Base-by-base conservation (phyloP, 2,888 invertebrate species). In the Anthoptus insignis region DNA sequence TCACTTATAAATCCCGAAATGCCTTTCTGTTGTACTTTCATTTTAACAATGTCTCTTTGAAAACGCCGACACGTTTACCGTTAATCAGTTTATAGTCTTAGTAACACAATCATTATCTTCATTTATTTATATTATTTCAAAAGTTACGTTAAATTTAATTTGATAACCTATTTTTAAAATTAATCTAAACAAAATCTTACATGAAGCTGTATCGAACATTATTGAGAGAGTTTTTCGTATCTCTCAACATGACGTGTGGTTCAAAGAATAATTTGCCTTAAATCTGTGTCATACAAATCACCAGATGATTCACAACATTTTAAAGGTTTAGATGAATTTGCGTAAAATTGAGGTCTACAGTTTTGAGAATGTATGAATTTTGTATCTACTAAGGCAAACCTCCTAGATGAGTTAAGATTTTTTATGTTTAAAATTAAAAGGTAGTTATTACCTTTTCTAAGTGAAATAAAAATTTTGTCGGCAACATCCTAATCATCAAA, bases 401-500 rank as follows among this genome's bases (percentile, higher is more conserved):
- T n/a, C n/a, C n/a, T n/a, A n/a, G n/a, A n/a, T n/a, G n/a, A n/a
- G n/a, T n/a, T n/a, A n/a, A n/a, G n/a, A n/a, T n/a, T n/a, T n/a
- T n/a, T n/a, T n/a, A n/a, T n/a, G n/a, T n/a, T n/a, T n/a, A n/a
- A n/a, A n/a, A n/a, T n/a, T n/a, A n/a, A n/a, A n/a, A n/a, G n/a
- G n/a, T n/a, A n/a, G n/a, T n/a, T n/a, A n/a, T n/a, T n/a, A n/a
- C n/a, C n/a, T n/a, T 37, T 8, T 6, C 6, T 19, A 57, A n/a
- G 42, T 7, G 11, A 3, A 0, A 16, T 29, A 6, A 39, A 45
- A 11, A 34, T 16, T 19, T 47, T 77, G 83, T 78, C 87, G 87
- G 87, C 83, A 76, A 67, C 65, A 73, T 76, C 82, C 79, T 79
- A 84, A 82, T 81, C 72, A 82, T 70, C 65, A 76, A 73, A 66